Evolutionary conservation across 1,140 invertebrate species (phyloP).

Genomic region (Idris sp.): DNA sequence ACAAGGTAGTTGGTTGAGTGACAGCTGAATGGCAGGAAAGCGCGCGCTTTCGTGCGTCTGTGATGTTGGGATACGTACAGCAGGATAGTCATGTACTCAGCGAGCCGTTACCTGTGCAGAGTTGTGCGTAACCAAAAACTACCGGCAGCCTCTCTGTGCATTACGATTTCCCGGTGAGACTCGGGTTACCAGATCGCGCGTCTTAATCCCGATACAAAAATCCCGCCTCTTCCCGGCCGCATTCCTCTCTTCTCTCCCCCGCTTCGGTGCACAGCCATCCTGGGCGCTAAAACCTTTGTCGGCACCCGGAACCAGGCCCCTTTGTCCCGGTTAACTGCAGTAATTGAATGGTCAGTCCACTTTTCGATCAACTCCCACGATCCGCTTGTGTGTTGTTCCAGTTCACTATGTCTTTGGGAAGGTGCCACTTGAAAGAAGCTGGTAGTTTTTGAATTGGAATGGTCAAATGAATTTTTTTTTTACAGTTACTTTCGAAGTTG

Average conservation of each 20-base stretch:
- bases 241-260: slow-evolving; percentile 15
- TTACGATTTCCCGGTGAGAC: slow-evolving; percentile 59
- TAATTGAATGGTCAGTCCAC: slow-evolving; percentile 64
- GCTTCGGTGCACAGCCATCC: not conserved
- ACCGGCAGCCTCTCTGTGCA: slow-evolving; percentile 49
- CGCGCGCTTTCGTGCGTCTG: slow-evolving; percentile 47
- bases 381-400: no score
- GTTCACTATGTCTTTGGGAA: no score
- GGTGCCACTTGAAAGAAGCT: no score
- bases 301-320: slow-evolving; percentile 38
- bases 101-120: slow-evolving; percentile 63
- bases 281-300: slow-evolving; percentile 51
- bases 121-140: slow-evolving; percentile 66
- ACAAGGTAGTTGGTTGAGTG: slow-evolving; percentile 58
- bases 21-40: slow-evolving; percentile 60
- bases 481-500: no score
- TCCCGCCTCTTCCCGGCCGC: slow-evolving; percentile 45
- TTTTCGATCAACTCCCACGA: slow-evolving; percentile 63
- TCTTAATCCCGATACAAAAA: slow-evolving; percentile 63
- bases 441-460: no score
- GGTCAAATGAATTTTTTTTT: no score
- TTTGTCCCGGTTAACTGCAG: slow-evolving; percentile 62
- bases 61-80: slow-evolving; percentile 44
- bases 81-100: slow-evolving; percentile 42
- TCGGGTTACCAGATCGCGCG: slow-evolving; percentile 64